Base-by-base conservation (phyloP, 2,113 vertebrate species). In the Semnopithecus entellus region DNA sequence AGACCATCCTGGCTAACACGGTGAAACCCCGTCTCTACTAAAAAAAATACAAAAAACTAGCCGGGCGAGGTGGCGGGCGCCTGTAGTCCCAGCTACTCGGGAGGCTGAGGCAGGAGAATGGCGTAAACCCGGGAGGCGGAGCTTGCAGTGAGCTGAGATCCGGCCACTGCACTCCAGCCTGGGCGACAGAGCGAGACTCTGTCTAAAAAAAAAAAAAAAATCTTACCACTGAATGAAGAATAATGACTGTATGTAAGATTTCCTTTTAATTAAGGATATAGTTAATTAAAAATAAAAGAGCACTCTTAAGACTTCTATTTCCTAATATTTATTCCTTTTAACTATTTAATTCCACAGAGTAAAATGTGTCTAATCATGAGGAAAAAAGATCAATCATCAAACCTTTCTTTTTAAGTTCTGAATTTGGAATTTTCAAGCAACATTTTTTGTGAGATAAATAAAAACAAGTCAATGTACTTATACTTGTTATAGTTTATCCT, bases 221-320 rank as follows among this genome's bases (percentile, higher is more conserved):
- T 72, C 45, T 55, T 30, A 96, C 66, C 40, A 76, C 80, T 76
- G 48, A 90, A 82, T 79, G 81, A 88, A 85, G 16, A 92, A 73
- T 72, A 73, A 91, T 86, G 66, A 80, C 64, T 45, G 17, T 35
- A 43, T 94, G 91, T 94, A 94, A 94, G 30, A 76, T 27, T 5
- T 70, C 17, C 40, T 96, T 86, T 45, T 72, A 64, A 72, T 89
- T 90, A 85, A 89, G 32, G 17, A 59, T 14, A 38, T 45, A 80
- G 9, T 61, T 90, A 97, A 81, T 76, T 90, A 92, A 82, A 89
- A 96, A 70, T 66, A 75, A 86, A 92, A 50, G 50, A 78, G 6
- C 61, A 35, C 30, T 25, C 18, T 90, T 92, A 75, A 90, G 57
- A 90, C 23, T 25, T 92, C 68, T 8, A 64, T 90, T 86, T 72